phyloP scores from a whole-genome alignment of 2,888 invertebrate species.

The Cephonodes hylas region DNA sequence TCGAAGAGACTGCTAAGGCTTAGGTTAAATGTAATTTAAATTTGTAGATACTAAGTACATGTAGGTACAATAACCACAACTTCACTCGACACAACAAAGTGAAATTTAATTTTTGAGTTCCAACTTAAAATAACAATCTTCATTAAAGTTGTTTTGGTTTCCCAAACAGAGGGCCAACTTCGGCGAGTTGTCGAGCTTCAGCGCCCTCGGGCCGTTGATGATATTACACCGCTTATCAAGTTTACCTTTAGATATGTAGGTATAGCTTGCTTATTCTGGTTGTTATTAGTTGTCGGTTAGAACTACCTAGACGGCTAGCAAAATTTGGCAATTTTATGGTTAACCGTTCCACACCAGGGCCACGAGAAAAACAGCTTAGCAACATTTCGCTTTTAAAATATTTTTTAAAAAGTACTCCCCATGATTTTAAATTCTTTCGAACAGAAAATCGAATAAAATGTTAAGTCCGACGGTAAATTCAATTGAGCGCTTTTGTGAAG shows the following conservation, averaged over 20 bases:
- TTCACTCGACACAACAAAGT: background rate
- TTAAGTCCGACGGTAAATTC: background rate
- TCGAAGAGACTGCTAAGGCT: too few relatives aligned
- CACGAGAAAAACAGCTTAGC: background rate
- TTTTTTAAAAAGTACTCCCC: background rate
- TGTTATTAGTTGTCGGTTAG: too few relatives aligned
- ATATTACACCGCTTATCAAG: background rate
- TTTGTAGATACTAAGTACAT: too few relatives aligned
- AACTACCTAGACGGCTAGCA: too few relatives aligned
- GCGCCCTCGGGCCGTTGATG: background rate
- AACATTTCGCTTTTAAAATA: background rate
- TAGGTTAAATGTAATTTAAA: too few relatives aligned
- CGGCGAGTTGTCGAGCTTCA: slow-evolving; percentile 10
- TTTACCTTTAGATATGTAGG: background rate
- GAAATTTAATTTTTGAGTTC: background rate
- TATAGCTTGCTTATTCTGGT: background rate
- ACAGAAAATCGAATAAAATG: background rate
- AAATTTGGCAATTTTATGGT: background rate
- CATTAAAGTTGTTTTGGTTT: slow-evolving; percentile 15
- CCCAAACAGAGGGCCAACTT: slow-evolving; percentile 13
- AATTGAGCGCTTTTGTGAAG: background rate
- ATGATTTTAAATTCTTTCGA: background rate
- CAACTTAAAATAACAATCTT: background rate
- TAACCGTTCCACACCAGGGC: too few relatives aligned
- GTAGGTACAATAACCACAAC: background rate